These are phyloP conservation scores for Arbacia lixula DNA, from an alignment of 53 echinoderm and acorn worm genomes.

Conservation along the genomic window DNA sequence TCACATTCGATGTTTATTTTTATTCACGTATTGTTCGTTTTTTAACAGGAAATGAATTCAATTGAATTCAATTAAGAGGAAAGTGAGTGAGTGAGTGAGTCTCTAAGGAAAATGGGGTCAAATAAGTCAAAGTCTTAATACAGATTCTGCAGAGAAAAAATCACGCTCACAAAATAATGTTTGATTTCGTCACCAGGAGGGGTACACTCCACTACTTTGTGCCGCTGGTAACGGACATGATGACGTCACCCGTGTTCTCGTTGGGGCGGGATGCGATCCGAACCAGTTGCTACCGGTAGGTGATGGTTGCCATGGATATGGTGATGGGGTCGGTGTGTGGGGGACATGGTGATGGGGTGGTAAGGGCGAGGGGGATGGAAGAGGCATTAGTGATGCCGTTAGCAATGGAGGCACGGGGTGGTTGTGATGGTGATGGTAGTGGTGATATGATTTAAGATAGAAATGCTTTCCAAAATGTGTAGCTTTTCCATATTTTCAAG, in stretches of 20 bases:
- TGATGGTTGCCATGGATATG: too few relatives aligned
- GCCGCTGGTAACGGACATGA: conserved; percentile 84
- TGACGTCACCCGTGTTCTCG: conserved; percentile 72
- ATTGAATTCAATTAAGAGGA: too few relatives aligned
- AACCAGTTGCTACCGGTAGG: conserved; percentile 76
- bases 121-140: too few relatives aligned
- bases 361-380: neutral
- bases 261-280: conserved; percentile 86
- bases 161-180: neutral
- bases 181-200: conserved; percentile 63
- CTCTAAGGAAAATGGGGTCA: too few relatives aligned
- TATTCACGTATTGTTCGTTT: too few relatives aligned
- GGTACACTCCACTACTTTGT: conserved; percentile 87
- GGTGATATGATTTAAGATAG: neutral
- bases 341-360: neutral
- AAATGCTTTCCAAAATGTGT: too few relatives aligned
- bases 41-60: too few relatives aligned
- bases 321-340: neutral
- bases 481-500: too few relatives aligned
- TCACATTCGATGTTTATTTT: too few relatives aligned
- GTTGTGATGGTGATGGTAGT: neutral
- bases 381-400: neutral
- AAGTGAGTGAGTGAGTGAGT: too few relatives aligned
- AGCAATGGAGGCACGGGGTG: neutral
- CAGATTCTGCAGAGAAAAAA: neutral